Base-by-base conservation (phyloP, 30 jellyfish, hydroid and myxozoan species). In the Catostylus mosaicus region DNA sequence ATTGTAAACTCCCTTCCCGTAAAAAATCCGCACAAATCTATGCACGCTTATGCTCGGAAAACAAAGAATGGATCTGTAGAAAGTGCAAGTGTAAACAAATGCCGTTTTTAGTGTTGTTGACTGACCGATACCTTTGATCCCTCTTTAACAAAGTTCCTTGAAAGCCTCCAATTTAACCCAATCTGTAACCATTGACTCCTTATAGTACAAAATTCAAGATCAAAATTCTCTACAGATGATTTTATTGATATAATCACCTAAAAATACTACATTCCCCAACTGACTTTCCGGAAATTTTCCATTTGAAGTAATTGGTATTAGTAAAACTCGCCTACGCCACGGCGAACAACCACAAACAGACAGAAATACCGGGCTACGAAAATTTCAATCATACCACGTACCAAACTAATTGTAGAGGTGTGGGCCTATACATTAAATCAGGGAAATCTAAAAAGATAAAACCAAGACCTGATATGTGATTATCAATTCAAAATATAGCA, bases 11-110 rank as follows among this genome's bases (percentile, higher is more conserved):
- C 23, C 26, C 26, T 32, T 61, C 73, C 18, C 73, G 26, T 61
- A 38, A 20, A 61, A 12, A 61, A 16, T 61, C 40, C 40, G 73
- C 73, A 61, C 18, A 61, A 32, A 38, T 38, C 73, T 61, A 61
- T 12, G 73, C 40, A 61, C 73, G 26, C 32, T 61, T 61, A 61
- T 26, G 73, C 73, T 61, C 26, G 73, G 73, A 61, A 61, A 61
- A 61, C 8, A 23, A 16, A 61, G 73, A 61, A 61, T 61, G 73
- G 73, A 61, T 61, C 73, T 61, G 73, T 24, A 61, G 47, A 32
- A 20, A 61, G 73, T 61, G 73, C 47, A 61, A 20, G 20, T 16
- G 73, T 23, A 61, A 61, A 61, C 73, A 29, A 61, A 8, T 61
- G 73, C 73, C 73, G 5, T 61, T 24, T 61, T 61, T 23, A 20